Evolutionary conservation across 2,888 invertebrate species (phyloP).

Genomic region (Branchipolynoe longqiensis): DNA sequence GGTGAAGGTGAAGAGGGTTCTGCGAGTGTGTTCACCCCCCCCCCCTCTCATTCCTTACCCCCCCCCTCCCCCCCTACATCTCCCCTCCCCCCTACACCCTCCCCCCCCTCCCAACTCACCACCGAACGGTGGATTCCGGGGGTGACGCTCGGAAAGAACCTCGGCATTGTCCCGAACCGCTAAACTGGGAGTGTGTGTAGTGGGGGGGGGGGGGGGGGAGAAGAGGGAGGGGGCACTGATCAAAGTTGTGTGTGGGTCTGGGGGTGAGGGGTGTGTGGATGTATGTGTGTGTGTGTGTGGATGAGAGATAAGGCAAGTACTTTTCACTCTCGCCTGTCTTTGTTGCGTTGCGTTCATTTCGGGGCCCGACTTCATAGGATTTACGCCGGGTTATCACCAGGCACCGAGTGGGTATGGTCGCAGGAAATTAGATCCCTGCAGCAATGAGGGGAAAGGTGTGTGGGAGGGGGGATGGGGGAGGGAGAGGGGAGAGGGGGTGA

Average conservation of each 20-base stretch:
- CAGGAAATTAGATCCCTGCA: conserved; percentile 35
- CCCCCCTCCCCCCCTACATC: no score
- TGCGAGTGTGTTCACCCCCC: no score
- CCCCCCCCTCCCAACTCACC: no score
- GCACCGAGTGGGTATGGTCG: background rate
- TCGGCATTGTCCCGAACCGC: no score
- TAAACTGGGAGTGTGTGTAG: background rate
- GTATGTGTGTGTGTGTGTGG: background rate
- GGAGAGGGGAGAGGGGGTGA: background rate
- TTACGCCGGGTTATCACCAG: background rate
- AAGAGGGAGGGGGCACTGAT: background rate
- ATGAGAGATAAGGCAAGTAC: background rate
- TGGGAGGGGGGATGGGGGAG: background rate
- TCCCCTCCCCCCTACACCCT: no score
- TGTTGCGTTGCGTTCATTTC: no score
- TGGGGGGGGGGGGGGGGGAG: background rate
- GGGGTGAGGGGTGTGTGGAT: background rate
- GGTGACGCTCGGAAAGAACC: no score
- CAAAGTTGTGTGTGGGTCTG: background rate
- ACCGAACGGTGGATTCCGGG: no score
- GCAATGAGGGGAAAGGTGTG: no score
- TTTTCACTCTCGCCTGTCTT: background rate
- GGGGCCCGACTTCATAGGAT: conserved; percentile 42
- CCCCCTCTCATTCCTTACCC: no score
- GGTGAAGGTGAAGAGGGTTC: no score